A percentile compares a stretch with the other conserved stretches of the same genome.
phyloP scores from a whole-genome alignment of 2,113 vertebrate species.

The Ovis aries region DNA sequence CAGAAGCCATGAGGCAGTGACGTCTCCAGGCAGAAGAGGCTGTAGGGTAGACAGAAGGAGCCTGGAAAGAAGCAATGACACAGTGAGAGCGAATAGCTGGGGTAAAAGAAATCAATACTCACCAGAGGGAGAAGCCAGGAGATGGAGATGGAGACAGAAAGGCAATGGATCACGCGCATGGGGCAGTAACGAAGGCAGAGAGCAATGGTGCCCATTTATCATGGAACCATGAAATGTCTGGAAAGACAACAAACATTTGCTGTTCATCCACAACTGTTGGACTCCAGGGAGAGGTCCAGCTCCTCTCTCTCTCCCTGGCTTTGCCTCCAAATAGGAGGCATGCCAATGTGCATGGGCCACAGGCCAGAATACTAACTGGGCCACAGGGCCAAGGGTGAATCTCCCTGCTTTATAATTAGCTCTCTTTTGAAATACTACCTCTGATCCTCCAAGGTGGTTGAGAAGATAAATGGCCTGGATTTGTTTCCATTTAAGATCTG shows the following conservation, averaged over 20 bases:
- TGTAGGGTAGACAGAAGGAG: neutral
- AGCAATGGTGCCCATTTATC: neutral
- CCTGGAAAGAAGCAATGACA: neutral
- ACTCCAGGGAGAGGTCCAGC: neutral
- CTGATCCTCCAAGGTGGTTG: neutral
- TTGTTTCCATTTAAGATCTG: neutral
- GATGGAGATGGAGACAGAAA: neutral
- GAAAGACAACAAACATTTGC: neutral
- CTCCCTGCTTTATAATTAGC: neutral
- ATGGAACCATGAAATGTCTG: neutral
- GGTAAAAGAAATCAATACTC: neutral
- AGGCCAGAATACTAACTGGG: neutral
- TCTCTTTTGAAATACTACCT: neutral
- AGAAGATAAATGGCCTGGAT: neutral
- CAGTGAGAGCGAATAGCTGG: neutral
- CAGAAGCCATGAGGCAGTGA: neutral
- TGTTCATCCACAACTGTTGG: neutral
- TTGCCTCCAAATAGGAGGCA: neutral
- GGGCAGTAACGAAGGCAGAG: neutral
- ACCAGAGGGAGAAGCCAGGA: neutral
- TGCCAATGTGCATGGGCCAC: neutral
- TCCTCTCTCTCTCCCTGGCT: neutral
- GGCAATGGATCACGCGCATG: neutral
- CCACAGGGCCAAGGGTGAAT: neutral
- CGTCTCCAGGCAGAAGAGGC: neutral